phyloP scores from a whole-genome alignment of 2,113 vertebrate species.

The Sebastes fasciatus region DNA sequence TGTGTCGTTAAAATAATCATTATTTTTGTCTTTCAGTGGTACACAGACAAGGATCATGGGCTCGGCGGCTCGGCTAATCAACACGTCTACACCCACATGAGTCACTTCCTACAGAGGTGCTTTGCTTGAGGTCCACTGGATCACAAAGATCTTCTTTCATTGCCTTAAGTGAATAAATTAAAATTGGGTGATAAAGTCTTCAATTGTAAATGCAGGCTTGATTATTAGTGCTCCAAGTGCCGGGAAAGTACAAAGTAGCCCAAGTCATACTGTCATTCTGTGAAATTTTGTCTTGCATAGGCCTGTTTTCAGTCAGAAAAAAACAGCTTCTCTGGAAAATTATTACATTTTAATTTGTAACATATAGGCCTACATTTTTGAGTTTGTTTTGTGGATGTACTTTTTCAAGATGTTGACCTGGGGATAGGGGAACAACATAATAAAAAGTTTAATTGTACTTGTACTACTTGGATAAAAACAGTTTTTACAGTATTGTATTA shows the following conservation, averaged over 20 bases:
- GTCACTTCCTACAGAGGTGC: constrained; percentile 91
- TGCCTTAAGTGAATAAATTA: constrained; percentile 11
- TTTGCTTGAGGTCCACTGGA: constrained; percentile 79
- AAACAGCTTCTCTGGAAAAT: not conserved
- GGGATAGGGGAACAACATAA: too few species aligned
- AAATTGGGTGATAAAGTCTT: not conserved
- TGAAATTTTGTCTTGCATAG: not conserved
- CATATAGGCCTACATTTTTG: too few species aligned
- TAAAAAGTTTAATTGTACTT: too few species aligned
- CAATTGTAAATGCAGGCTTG: constrained; percentile 7
- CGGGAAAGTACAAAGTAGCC: not conserved
- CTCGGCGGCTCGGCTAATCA: constrained; percentile 88
- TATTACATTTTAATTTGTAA: too few species aligned
- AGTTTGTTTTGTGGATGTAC: too few species aligned
- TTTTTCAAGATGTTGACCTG: too few species aligned
- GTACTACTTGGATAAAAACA: too few species aligned
- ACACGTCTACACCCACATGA: constrained; percentile 96
- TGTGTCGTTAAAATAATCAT: not conserved
- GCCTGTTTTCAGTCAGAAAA: not conserved
- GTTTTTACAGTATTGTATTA: too few species aligned
- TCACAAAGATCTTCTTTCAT: not conserved
- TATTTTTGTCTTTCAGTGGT: constrained; percentile 90
- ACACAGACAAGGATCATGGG: constrained; percentile 94
- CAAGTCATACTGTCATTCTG: not conserved
- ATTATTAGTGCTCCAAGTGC: not conserved